Conservation (phyloP, 1,140 invertebrate genomes). For the Drosophila erecta region DNA sequence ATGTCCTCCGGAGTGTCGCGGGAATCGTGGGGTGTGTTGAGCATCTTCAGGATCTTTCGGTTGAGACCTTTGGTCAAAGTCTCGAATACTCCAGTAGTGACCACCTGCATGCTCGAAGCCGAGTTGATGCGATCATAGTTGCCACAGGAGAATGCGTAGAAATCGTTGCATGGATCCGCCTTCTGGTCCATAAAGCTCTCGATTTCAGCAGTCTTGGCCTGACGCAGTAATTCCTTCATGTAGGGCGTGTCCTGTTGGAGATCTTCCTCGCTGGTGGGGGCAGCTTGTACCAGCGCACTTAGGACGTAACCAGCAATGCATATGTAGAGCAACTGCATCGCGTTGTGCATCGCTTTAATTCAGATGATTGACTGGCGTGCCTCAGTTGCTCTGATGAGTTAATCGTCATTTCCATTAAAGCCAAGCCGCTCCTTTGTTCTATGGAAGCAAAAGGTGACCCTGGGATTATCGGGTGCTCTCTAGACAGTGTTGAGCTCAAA, state of each 20-base stretch:
- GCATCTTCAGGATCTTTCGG: conserved; percentile 48
- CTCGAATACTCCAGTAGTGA: conserved; percentile 66
- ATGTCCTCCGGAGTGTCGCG: conserved; percentile 49
- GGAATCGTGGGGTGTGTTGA: conserved; percentile 9
- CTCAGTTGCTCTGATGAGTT: conserved; percentile 1
- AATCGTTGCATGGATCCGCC: conserved; percentile 87
- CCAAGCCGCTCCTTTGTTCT: conserved; percentile 3
- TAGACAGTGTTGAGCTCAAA: background rate
- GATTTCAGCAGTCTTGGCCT: conserved; percentile 62
- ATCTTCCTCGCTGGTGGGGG: conserved; percentile 4
- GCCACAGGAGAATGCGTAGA: conserved; percentile 88
- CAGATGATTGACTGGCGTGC: conserved; percentile 10
- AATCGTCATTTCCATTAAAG: conserved; percentile 1
- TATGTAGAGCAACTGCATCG: conserved; percentile 9
- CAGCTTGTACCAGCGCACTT: background rate
- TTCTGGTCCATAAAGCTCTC: conserved; percentile 84
- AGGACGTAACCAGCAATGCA: conserved; percentile 1
- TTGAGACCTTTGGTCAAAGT: conserved; percentile 47
- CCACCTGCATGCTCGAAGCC: conserved; percentile 29
- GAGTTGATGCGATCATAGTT: conserved; percentile 86
- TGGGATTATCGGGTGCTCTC: conserved; percentile 29
- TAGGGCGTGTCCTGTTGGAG: conserved; percentile 1
- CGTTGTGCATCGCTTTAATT: conserved; percentile 8
- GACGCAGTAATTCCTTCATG: conserved; percentile 20
- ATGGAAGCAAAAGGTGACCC: conserved; percentile 22